A percentile compares a stretch with the other conserved stretches of the same genome.
Conservation (phyloP, 1,140 invertebrate species). For the Saccostrea glomerata region DNA sequence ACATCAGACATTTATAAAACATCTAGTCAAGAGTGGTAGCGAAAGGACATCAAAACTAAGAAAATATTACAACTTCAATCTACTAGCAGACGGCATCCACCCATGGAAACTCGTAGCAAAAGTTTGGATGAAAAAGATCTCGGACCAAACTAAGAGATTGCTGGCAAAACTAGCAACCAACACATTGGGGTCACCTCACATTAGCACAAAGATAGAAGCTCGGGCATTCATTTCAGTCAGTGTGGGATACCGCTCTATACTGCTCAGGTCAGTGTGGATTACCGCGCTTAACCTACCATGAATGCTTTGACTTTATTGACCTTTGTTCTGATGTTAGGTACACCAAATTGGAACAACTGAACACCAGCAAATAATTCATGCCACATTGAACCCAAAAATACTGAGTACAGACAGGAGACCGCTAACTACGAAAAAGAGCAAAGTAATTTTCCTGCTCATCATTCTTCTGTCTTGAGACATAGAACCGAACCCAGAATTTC, state of each 20-base stretch:
- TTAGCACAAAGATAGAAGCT: slow-evolving; percentile 24
- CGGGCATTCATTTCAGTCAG: slow-evolving; percentile 17
- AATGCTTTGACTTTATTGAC: not conserved
- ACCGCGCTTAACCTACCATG: slow-evolving; percentile 21
- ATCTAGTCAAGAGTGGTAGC: too few species aligned
- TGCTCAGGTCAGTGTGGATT: slow-evolving; percentile 1
- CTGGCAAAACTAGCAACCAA: slow-evolving; percentile 16
- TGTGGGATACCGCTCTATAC: slow-evolving; percentile 29
- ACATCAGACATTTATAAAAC: too few species aligned
- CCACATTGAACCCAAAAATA: not conserved
- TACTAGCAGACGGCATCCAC: too few species aligned
- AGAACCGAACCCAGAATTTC: slow-evolving; percentile 35
- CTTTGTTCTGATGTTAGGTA: not conserved
- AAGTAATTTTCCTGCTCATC: slow-evolving; percentile 17
- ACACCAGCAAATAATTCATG: too few species aligned
- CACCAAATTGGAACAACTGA: too few species aligned
- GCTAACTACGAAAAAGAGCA: not conserved
- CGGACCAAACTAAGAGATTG: not conserved
- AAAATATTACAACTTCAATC: too few species aligned
- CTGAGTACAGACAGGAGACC: slow-evolving; percentile 37
- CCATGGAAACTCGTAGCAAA: too few species aligned
- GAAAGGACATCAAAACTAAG: too few species aligned
- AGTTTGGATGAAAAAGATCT: too few species aligned
- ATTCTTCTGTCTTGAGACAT: slow-evolving; percentile 42
- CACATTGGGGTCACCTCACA: not conserved